Percentiles rank a stretch among this genome's conserved stretches.
These are phyloP conservation scores for Baccha elongata DNA, from an alignment of 2,888 invertebrate genomes.

Conservation along the genomic window DNA sequence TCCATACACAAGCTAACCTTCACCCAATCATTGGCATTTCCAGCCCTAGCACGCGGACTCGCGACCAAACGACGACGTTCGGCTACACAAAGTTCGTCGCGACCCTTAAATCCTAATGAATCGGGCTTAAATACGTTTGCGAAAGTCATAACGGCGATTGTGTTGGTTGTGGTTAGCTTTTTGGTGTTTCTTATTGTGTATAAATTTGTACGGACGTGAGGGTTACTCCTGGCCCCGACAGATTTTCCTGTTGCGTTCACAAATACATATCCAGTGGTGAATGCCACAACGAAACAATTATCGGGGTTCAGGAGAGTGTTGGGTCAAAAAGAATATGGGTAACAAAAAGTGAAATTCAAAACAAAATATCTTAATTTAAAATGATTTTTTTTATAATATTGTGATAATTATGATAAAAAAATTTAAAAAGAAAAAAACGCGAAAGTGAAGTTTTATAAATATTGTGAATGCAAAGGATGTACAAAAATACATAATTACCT, in stretches of 20 bases:
- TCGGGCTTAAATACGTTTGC: conserved; percentile 88
- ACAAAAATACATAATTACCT: conserved; percentile 7
- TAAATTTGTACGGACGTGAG: conserved; percentile 90
- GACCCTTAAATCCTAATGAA: conserved; percentile 85
- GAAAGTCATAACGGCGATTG: conserved; percentile 87
- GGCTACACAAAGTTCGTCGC: conserved; percentile 83
- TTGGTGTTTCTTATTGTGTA: conserved; percentile 89
- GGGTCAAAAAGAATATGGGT: conserved; percentile 78
- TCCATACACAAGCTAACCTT: conserved; percentile 89
- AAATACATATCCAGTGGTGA: conserved; percentile 76
- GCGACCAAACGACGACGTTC: conserved; percentile 86
- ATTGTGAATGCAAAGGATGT: conserved; percentile 16
- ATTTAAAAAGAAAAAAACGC: background rate
- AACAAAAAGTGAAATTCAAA: conserved; percentile 65
- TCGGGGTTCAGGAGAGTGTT: conserved; percentile 82
- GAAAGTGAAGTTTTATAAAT: conserved; percentile 13
- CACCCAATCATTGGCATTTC: conserved; percentile 89
- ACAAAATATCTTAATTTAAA: background rate
- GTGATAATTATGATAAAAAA: conserved; percentile 51
- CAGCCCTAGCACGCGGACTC: conserved; percentile 87
- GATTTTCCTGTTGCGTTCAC: conserved; percentile 81
- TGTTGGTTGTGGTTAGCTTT: conserved; percentile 87
- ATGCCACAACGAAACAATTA: conserved; percentile 77
- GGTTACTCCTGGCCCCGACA: conserved; percentile 87
- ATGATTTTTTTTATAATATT: background rate